Conservation (phyloP, 2,113 vertebrate genomes). For the Lathamus discolor region DNA sequence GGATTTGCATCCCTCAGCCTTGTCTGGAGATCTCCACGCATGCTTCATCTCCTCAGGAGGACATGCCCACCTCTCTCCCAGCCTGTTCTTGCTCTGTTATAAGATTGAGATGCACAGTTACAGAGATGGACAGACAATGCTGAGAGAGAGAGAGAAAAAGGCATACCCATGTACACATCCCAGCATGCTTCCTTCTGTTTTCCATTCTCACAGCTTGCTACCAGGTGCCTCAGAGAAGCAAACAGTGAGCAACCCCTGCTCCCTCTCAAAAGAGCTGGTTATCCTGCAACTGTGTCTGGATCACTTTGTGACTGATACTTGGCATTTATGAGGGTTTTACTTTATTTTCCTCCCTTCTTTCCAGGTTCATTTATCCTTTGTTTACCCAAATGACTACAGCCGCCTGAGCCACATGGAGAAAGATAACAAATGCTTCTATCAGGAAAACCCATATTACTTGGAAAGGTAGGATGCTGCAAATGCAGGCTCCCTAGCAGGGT, state of each 20-base stretch:
- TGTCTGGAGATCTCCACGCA: neutral
- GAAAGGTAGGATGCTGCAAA: conserved; percentile 73
- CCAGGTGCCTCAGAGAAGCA: neutral
- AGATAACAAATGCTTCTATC: conserved; percentile 90
- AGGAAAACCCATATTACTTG: conserved; percentile 74
- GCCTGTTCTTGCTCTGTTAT: neutral
- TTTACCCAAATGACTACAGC: conserved; percentile 94
- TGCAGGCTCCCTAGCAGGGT: neutral
- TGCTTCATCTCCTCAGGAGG: neutral
- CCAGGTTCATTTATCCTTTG: conserved; percentile 88
- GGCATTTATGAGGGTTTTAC: neutral
- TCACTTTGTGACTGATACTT: neutral
- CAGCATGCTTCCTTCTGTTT: neutral
- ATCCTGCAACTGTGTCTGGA: neutral
- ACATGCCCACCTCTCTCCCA: neutral
- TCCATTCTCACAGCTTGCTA: neutral
- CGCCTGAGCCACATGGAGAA: conserved; percentile 93
- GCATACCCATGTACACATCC: neutral
- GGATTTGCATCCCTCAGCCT: neutral
- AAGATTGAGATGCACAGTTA: neutral
- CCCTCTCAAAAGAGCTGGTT: neutral
- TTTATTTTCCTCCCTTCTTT: neutral
- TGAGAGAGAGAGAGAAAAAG: neutral
- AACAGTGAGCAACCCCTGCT: neutral
- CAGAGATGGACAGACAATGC: neutral